Evolutionary conservation across 2,113 vertebrate species (phyloP), one percentile per base, ranked within the genome.

Genomic region (Falcunculus frontatus): DNA sequence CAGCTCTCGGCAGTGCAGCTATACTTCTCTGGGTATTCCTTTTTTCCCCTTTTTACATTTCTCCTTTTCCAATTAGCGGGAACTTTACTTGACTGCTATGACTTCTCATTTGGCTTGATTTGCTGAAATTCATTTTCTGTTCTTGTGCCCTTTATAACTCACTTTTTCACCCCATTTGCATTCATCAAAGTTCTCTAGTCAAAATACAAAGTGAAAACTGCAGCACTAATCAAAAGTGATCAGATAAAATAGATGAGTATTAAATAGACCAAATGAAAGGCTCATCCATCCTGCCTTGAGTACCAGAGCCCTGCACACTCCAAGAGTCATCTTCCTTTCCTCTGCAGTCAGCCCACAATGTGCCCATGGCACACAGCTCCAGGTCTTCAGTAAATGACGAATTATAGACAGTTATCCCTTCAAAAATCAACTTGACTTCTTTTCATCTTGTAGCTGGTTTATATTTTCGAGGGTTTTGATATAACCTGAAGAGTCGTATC

Each of bases 161-260:
- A 14, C n/a, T 79, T 76, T 84, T 93, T 76, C 53, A 85, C 33
- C 33, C 22, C 13, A 32, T 91, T 72, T 87, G 18, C 75, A 67
- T 80, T 86, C 79, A 64, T 68, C 39, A 32, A 60, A 59, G 57
- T 17, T 79, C 50, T 69, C 21, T 33, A 65, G 57, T 87, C n/a
- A 25, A 65, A 91, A 65, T 20, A 72, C 15, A 56, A 91, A 95
- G 67, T 76, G 57, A 76, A 77, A 90, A 52, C 50, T 35, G 59
- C 67, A 70, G 27, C 81, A 68, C 22, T 78, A 46, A 70, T 87
- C 35, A 68, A n/a, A 81, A 89, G 53, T 13, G 52, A 81, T 78
- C 42, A 60, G 78, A 42, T 69, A 63, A 94, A 95, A 80, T 16
- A 70, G 82, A 86, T 62, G 37, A 16, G 39, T 75, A 32, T 82